Base-by-base conservation (phyloP, 2,797 vertebrate species). In the Thalassophryne amazonica region DNA sequence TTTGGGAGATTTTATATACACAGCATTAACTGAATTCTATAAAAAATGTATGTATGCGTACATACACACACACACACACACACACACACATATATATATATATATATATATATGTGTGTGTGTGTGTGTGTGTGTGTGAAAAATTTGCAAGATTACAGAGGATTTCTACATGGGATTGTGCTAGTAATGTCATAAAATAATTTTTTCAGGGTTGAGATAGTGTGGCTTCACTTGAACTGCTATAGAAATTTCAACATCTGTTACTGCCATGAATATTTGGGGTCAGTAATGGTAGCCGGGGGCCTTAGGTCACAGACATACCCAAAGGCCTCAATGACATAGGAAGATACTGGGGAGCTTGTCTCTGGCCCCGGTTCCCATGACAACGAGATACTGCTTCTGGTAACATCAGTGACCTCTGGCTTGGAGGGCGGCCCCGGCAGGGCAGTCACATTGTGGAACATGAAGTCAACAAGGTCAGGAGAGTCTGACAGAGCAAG, bases 261-360 rank as follows among this genome's bases (percentile, higher is more conserved):
- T 69, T 69, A 47, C 36, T 70, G 75, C 54, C 43, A 60, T 54
- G 47, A 53, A 79, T 60, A 68, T 84, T 76, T 30, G 61, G 71
- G 84, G 85, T 84, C 83, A 83, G 76, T 62, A 65, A 73, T 78
- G 35, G 63, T 22, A 52, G 69, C 82, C 35, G 0, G 4, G 38
- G 69, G 83, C 70, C 66, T 50, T 65, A 69, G 81, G 78, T 80
- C 69, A 49, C 30, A 83, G 71, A 88, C 88, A 31, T 94, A 99
- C 96, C 96, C 98, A 73, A 99, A 99, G 46, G 96, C 95, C 55
- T 99, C 96, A 45, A 99, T 97, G 88, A 98, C 93, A 88, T 95
- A 97, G 64, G 93, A 90, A 55, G 89, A 92, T 70, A 94, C 90
- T 30, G 93, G 92, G 52, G 94, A 89, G 49, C 80, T 85, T 36